Conservation (phyloP, 2,113 vertebrate species). For the Lamprotornis superbus region DNA sequence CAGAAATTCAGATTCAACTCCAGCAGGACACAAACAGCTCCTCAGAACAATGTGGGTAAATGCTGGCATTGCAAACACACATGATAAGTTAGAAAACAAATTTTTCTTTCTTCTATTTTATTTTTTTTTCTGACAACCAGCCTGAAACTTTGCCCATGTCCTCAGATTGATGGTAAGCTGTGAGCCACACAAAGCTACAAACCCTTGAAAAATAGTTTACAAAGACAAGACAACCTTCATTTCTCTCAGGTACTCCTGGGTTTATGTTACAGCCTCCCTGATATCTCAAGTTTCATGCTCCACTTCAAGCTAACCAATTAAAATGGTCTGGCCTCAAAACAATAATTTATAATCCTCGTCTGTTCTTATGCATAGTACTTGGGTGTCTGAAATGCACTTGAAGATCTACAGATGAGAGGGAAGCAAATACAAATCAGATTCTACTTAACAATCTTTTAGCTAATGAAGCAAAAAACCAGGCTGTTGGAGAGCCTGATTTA, state of each 20-base stretch:
- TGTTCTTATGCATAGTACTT: background rate
- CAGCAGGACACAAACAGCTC: background rate
- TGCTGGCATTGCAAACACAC: background rate
- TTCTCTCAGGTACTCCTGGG: background rate
- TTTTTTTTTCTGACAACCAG: background rate
- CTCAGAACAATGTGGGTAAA: background rate
- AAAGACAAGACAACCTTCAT: background rate
- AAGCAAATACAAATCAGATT: background rate
- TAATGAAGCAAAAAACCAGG: background rate
- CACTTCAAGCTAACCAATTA: background rate
- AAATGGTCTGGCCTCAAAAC: background rate
- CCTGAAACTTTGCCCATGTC: background rate
- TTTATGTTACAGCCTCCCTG: background rate
- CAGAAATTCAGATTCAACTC: background rate
- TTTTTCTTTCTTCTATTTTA: background rate
- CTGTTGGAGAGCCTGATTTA: background rate
- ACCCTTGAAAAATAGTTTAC: background rate
- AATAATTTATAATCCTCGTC: background rate
- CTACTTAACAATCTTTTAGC: background rate
- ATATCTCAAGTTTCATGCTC: background rate
- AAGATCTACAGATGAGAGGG: background rate
- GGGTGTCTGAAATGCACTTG: background rate
- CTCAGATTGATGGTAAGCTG: background rate
- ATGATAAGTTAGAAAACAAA: background rate
- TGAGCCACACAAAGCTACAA: background rate